These are phyloP conservation scores for Empis livida DNA, from an alignment of 2,888 invertebrate species.

Conservation along the genomic window DNA sequence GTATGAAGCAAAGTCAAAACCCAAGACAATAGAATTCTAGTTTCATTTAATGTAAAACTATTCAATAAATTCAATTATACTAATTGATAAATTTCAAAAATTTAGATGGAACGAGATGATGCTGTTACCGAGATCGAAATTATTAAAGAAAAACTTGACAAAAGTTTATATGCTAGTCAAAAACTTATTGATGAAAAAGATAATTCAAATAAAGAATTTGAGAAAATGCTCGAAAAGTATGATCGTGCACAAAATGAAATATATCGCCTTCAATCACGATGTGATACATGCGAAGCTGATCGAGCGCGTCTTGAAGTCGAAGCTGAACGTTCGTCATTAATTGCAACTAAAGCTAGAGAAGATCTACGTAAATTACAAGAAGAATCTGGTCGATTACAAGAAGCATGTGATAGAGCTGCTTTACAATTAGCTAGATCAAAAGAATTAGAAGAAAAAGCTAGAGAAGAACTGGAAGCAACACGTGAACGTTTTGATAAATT, in stretches of 20 bases:
- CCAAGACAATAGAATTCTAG: background rate
- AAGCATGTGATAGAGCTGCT: conserved; percentile 77
- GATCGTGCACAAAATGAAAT: conserved; percentile 85
- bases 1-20: no score
- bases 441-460: conserved; percentile 83
- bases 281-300: conserved; percentile 78
- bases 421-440: conserved; percentile 74
- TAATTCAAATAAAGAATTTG: conserved; percentile 77
- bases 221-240: conserved; percentile 84
- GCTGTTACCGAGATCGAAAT: conserved; percentile 74
- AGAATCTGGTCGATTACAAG: conserved; percentile 71
- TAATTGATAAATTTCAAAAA: background rate
- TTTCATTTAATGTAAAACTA: background rate
- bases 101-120: conserved; percentile 74
- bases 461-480: conserved; percentile 78
- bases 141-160: conserved; percentile 80
- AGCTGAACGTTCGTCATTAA: conserved; percentile 68
- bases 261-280: conserved; percentile 75
- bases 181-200: conserved; percentile 82
- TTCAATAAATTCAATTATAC: background rate
- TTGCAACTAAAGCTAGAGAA: conserved; percentile 68
- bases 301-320: conserved; percentile 76
- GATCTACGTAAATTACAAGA: conserved; percentile 79
- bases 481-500: conserved; percentile 80
- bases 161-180: conserved; percentile 66